Evolutionary conservation across 2,888 invertebrate genomes (phyloP).

Genomic region (Drosophila mayaguana): DNA sequence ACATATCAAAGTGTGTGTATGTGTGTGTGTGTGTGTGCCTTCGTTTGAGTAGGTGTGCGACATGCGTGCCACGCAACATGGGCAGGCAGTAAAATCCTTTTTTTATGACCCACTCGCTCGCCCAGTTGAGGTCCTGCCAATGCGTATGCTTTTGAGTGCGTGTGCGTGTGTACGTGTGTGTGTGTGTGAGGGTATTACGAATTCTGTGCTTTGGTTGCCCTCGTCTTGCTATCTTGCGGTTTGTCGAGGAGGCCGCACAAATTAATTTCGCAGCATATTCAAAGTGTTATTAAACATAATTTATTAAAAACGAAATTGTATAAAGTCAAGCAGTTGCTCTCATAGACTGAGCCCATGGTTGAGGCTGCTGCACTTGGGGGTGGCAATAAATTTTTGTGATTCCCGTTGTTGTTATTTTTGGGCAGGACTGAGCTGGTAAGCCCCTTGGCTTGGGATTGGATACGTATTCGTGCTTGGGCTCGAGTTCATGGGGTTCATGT

Average conservation of each 20-base stretch:
- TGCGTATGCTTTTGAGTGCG: conserved; percentile 8
- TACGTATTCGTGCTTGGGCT: background rate
- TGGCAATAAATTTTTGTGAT: conserved; percentile 72
- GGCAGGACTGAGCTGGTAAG: background rate
- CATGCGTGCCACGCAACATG: conserved; percentile 71
- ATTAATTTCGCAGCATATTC: conserved; percentile 81
- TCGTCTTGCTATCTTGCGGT: conserved; percentile 54
- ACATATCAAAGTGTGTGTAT: conserved; percentile 24
- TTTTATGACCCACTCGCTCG: conserved; percentile 64
- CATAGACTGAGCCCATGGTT: conserved; percentile 9
- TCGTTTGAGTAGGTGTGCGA: conserved; percentile 25
- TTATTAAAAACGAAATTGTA: conserved; percentile 81
- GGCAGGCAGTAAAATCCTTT: conserved; percentile 77
- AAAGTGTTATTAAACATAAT: conserved; percentile 83
- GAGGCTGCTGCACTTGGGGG: conserved; percentile 55
- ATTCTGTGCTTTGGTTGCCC: conserved; percentile 36
- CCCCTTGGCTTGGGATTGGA: background rate
- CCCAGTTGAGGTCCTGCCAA: conserved; percentile 35
- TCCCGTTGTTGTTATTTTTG: conserved; percentile 35
- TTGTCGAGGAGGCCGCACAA: conserved; percentile 62
- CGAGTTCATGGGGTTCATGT: conserved; percentile 63
- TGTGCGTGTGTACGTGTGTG: conserved; percentile 2
- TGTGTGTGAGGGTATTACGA: conserved; percentile 23
- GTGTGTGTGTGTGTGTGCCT: conserved; percentile 5
- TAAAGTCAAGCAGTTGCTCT: conserved; percentile 59